Percentiles rank a stretch among this genome's conserved stretches.
phyloP scores from a whole-genome alignment of 2,113 vertebrate species.

The Bujurquina vittata region DNA sequence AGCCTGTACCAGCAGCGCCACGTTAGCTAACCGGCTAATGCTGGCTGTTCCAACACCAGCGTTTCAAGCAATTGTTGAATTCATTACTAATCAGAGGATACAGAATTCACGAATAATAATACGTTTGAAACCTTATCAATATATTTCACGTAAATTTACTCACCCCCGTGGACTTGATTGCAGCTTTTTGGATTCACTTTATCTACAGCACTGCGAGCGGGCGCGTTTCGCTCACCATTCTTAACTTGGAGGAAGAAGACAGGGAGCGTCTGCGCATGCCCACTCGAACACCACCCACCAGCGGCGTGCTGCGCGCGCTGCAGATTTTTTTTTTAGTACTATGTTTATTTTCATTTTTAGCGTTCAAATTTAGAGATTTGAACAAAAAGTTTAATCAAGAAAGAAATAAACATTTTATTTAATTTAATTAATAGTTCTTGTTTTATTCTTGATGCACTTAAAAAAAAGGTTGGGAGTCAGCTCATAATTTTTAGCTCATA shows the following conservation, averaged over 20 bases:
- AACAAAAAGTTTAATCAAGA: not conserved
- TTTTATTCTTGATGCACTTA: not conserved
- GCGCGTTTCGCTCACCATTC: slow-evolving; percentile 63
- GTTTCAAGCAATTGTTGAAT: not conserved
- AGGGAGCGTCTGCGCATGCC: slow-evolving; percentile 65
- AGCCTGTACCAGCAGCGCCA: slow-evolving; percentile 37
- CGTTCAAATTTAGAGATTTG: too few relatives aligned
- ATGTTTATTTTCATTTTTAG: too few relatives aligned
- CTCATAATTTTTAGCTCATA: not conserved
- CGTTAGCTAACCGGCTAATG: slow-evolving; percentile 49
- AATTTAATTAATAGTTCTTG: not conserved
- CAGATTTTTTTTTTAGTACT: not conserved
- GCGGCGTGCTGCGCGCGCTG: not conserved
- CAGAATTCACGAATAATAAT: rapidly evolving
- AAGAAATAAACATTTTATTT: not conserved
- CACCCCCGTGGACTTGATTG: not conserved
- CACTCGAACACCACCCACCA: not conserved
- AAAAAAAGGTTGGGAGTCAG: too few relatives aligned
- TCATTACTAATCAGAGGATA: not conserved
- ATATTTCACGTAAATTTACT: slow-evolving; percentile 69
- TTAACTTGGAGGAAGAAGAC: slow-evolving; percentile 43
- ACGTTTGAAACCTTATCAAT: slow-evolving; percentile 66
- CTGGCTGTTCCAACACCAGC: not conserved
- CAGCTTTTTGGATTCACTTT: slow-evolving; percentile 50
- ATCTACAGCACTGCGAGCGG: slow-evolving; percentile 31